These are phyloP conservation scores for Drosophila parabipectinata DNA, from an alignment of 1,140 invertebrate genomes.

Conservation along the genomic window DNA sequence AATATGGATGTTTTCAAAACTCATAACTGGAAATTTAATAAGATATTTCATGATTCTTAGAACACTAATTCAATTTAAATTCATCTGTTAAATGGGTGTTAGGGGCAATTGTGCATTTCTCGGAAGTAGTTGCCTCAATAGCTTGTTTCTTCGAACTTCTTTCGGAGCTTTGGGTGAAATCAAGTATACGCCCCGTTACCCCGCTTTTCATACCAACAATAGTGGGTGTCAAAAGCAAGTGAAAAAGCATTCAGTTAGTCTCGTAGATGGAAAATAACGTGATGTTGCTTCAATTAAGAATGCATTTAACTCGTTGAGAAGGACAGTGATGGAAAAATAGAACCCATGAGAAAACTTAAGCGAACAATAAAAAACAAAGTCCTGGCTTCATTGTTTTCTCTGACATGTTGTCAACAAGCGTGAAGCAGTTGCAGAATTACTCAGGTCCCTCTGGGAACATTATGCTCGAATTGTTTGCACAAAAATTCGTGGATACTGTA, in stretches of 20 bases:
- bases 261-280: background rate
- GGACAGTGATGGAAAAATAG: background rate
- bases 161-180: background rate
- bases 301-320: conserved; percentile 8
- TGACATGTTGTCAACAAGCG: conserved; percentile 60
- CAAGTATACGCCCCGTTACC: conserved; percentile 8
- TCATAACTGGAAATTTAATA: background rate
- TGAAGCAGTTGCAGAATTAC: conserved; percentile 34
- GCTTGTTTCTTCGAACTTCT: background rate
- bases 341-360: background rate
- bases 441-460: conserved; percentile 38
- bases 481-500: conserved; percentile 13
- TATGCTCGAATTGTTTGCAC: conserved; percentile 36
- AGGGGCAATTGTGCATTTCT: background rate
- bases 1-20: too few relatives aligned
- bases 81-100: background rate
- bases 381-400: conserved; percentile 51
- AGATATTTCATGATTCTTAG: background rate
- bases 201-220: background rate
- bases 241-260: background rate
- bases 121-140: background rate
- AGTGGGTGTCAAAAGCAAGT: background rate
- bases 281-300: conserved; percentile 28
- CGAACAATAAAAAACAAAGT: background rate
- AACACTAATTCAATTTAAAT: background rate